phyloP scores from a whole-genome alignment of 2,888 invertebrate genomes.

The Amphipoea oculea region DNA sequence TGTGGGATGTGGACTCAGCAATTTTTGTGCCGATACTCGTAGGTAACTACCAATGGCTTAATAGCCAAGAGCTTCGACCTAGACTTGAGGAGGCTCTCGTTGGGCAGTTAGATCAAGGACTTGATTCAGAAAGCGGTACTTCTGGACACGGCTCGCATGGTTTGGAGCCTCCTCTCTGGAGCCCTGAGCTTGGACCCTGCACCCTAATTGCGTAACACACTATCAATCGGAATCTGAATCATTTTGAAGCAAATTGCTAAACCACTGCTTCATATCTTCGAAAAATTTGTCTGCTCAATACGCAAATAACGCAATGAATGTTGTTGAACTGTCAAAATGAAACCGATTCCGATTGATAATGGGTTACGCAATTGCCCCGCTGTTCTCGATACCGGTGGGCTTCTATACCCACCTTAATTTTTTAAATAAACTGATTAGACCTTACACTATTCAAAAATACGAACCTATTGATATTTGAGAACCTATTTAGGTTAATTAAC shows the following conservation, averaged over 20 bases:
- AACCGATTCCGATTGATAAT: too few species aligned
- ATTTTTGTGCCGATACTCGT: too few species aligned
- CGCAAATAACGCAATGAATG: too few species aligned
- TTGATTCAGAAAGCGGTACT: not conserved
- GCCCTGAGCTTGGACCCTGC: not conserved
- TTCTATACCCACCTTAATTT: not conserved
- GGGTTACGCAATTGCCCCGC: too few species aligned
- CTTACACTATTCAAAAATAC: not conserved
- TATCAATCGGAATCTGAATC: too few species aligned
- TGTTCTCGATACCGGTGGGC: not conserved
- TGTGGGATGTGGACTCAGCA: not conserved
- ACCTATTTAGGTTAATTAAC: constrained; percentile 33
- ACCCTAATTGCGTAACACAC: too few species aligned
- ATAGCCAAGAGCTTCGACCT: not conserved
- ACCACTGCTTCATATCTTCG: too few species aligned
- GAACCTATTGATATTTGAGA: constrained; percentile 37
- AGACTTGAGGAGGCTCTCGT: not conserved
- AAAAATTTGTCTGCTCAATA: too few species aligned
- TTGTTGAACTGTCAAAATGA: too few species aligned
- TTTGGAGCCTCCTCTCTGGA: not conserved
- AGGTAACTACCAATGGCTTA: not conserved
- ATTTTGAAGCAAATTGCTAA: too few species aligned
- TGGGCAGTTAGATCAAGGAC: not conserved
- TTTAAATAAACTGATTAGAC: not conserved
- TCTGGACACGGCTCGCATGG: not conserved